Percentiles rank a stretch among this genome's conserved stretches.
phyloP scores from a whole-genome alignment of 2,113 vertebrate species.

The Vombatus ursinus region DNA sequence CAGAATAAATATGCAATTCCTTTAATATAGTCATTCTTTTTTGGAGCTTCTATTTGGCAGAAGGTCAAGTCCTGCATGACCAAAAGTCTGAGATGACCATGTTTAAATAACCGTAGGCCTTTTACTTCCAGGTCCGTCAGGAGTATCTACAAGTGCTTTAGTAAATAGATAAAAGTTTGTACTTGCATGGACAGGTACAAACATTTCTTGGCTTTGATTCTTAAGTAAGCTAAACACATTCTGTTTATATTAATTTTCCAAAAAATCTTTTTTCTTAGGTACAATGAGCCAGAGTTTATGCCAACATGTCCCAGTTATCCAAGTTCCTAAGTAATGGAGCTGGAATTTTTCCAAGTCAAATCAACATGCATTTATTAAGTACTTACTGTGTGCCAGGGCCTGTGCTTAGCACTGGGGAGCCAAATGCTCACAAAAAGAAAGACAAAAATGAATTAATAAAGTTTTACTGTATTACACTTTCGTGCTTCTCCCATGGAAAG shows the following conservation, averaged over 20 bases:
- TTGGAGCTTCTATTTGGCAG: neutral
- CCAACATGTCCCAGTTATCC: neutral
- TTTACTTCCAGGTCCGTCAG: neutral
- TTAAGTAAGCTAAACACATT: neutral
- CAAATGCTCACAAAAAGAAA: neutral
- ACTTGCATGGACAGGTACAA: neutral
- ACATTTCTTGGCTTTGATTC: neutral
- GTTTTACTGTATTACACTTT: neutral
- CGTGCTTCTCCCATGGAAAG: neutral
- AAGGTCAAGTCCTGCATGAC: neutral
- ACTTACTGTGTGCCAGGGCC: neutral
- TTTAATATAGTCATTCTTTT: neutral
- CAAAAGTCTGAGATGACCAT: neutral
- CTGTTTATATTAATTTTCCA: neutral
- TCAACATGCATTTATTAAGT: neutral
- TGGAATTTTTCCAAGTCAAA: neutral
- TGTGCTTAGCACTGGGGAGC: neutral
- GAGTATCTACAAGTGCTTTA: neutral
- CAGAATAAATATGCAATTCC: neutral
- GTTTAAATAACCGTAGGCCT: neutral
- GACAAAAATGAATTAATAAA: neutral
- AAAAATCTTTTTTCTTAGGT: neutral
- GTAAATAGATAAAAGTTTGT: neutral
- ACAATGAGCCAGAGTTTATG: neutral
- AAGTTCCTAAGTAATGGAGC: neutral